Evolutionary conservation across 2,113 vertebrate species (phyloP).

Genomic region (Ondatra zibethicus): DNA sequence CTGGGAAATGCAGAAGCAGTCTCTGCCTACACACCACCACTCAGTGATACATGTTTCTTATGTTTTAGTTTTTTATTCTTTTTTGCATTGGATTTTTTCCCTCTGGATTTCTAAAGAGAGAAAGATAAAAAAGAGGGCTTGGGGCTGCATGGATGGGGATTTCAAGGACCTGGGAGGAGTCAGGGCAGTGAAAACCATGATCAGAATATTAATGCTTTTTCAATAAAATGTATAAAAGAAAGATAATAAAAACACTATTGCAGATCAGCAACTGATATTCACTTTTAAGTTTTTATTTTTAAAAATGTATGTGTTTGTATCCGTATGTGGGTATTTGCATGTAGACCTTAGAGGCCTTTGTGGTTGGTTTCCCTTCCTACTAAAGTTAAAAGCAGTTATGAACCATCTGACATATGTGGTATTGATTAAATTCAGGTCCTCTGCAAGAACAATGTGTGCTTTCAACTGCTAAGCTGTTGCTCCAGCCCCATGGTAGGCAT

Average conservation of each 20-base stretch:
- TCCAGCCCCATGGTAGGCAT: neutral
- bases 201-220: neutral
- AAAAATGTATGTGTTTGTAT: neutral
- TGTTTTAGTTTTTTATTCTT: neutral
- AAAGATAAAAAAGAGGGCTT: neutral
- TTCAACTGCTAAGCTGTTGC: neutral
- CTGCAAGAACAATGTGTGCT: neutral
- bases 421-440: neutral
- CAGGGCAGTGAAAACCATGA: neutral
- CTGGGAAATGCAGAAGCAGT: too few relatives aligned
- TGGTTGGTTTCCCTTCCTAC: neutral
- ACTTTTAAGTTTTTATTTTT: neutral
- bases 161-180: neutral
- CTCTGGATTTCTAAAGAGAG: neutral
- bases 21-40: too few relatives aligned
- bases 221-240: neutral
- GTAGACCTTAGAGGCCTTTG: neutral
- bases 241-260: neutral
- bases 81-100: neutral
- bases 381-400: neutral
- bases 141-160: neutral
- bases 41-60: neutral
- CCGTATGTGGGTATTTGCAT: neutral
- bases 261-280: neutral
- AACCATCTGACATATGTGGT: neutral